Base-by-base conservation (phyloP, 2,797 vertebrate species). In the Intellagama lesueurii region DNA sequence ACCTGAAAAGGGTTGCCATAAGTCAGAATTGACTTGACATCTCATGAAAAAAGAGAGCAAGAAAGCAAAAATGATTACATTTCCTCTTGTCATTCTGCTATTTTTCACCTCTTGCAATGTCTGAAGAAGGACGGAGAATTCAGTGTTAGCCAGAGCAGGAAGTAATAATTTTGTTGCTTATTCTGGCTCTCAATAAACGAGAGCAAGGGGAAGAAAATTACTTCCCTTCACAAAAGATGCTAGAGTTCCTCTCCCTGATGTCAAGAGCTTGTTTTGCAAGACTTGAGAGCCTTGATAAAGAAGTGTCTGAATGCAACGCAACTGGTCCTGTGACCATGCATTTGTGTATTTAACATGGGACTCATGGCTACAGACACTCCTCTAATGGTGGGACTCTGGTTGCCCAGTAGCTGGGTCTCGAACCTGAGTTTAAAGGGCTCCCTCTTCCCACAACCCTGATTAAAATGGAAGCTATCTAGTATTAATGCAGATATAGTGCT, bases 121-220 rank as follows among this genome's bases (percentile, higher is more conserved):
- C 79, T 87, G 30, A 44, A 66, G 85, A 87, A 87, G 60, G 76
- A n/a, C 75, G 68, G 75, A 78, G 49, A 72, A 87, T 72, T 28
- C 80, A 44, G 22, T n/a, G 49, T 90, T 49, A 49, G 28, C 81
- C 16, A 66, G 40, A 73, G 40, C 30, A 87, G 35, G 81, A 84
- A 80, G 75, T n/a, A 83, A 75, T 88, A 56, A 78, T 83, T 83
- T 35, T 64, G 60, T 30, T n/a, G 64, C 87, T 52, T 83, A 83
- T 84, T 84, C 81, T 78, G 14, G 30, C 17, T 22, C 24, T 73
- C 24, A 72, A 79, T 64, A n/a, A 47, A 87, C 72, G 85, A 56
- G 26, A 44, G 35, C 6, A 60, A 70, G 7, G 77, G 5, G 14
- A 89, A 11, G 17, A 17, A 3, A 35, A 47, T 24, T 24, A 9